Evolutionary conservation across 2,797 vertebrate species (phyloP), one percentile per base, ranked within the genome.

Genomic region (Dermochelys coriacea): DNA sequence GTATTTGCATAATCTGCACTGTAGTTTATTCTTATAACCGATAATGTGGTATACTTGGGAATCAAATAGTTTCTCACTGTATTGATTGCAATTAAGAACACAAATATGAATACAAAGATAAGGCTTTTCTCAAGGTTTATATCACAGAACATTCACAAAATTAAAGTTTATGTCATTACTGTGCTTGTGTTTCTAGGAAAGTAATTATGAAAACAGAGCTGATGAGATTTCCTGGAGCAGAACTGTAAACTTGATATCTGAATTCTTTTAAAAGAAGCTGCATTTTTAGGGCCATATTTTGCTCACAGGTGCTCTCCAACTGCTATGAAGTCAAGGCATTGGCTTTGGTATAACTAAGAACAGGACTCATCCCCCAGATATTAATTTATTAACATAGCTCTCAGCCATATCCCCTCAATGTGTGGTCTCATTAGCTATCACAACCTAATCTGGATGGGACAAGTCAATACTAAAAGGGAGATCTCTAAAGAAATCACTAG

Each of bases 21-120:
- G 12, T 92, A 55, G 64, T 82, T 97, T 93, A 95, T 88, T 93
- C 85, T 61, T 37, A 47, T 2, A 64, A 77, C 6, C 90, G 95
- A 95, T 91, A 96, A 91, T 82, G 47, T 74, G 61, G 87, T 51
- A 59, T 61, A 45, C 5, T 74, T 61, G 49, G 25, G 89, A 96
- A 96, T 86, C 77, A 90, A 97, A 93, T 94, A 89, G 94, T 81
- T 95, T 96, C 95, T 94, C 84, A 94, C 87, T n/a, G 29, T 96
- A 97, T 95, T 96, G 97, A 97, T 96, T 95, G 92, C 91, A 97
- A 97, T 97, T 98, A 98, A 97, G 81, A 80, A 81, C 91, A 82
- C 81, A 93, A 94, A 91, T 91, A 91, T 78, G 85, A 97, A 95
- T 82, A 37, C 45, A 91, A 52, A 96, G 95, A 87, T 96, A 95